phyloP scores from a whole-genome alignment of 2,797 vertebrate genomes.

The Cercopithecus petaurista region DNA sequence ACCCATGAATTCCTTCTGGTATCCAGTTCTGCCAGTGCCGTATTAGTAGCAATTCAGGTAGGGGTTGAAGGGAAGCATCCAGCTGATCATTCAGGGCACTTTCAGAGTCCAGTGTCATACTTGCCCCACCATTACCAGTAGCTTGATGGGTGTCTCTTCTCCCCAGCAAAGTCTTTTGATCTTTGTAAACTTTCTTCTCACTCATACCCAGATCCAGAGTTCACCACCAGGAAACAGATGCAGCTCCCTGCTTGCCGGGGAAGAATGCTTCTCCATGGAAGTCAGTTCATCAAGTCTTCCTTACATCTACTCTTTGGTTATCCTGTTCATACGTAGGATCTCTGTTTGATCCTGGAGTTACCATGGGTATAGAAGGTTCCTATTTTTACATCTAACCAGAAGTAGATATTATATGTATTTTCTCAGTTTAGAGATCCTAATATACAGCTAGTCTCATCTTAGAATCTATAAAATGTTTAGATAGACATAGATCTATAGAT shows the following conservation, averaged over 20 bases:
- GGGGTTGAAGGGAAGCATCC: neutral
- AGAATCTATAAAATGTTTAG: neutral
- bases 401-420: neutral
- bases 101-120: neutral
- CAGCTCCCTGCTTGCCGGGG: neutral
- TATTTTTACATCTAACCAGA: neutral
- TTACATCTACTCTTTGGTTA: neutral
- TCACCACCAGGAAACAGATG: neutral
- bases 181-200: neutral
- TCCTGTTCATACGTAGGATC: neutral
- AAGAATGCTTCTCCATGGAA: neutral
- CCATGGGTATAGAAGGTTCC: neutral
- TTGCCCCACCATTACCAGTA: neutral
- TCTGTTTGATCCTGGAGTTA: neutral
- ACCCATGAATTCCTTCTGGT: neutral
- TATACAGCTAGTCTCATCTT: neutral
- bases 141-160: neutral
- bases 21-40: neutral
- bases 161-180: neutral
- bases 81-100: neutral
- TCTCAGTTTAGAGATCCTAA: neutral
- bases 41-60: neutral
- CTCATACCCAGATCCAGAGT: neutral
- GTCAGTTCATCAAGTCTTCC: neutral
- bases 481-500: neutral